phyloP scores from a whole-genome alignment of 2,888 invertebrate species.

The Eilema griseolum region DNA sequence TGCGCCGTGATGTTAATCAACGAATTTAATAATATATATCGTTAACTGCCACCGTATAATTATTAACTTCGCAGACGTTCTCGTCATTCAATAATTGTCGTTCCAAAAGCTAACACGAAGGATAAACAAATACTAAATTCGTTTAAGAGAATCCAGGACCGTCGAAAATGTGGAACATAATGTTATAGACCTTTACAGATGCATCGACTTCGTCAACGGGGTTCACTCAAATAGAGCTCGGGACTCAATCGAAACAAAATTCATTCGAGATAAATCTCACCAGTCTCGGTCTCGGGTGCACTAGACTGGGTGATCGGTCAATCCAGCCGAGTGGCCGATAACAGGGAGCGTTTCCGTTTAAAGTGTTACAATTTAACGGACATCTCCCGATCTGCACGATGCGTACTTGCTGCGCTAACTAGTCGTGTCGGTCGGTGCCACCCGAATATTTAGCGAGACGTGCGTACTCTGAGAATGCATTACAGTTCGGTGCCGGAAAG shows the following conservation, averaged over 20 bases:
- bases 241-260: neutral
- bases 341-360: no score
- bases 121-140: neutral
- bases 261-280: neutral
- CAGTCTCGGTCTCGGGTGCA: neutral
- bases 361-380: no score
- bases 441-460: no score
- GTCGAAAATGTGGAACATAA: neutral
- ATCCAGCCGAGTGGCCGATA: no score
- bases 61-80: constrained; percentile 1
- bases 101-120: neutral
- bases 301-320: neutral
- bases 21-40: neutral
- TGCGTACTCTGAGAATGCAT: no score
- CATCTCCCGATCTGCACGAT: no score
- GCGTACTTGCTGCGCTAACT: no score
- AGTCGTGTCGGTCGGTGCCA: no score
- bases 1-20: neutral
- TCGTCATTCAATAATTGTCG: neutral
- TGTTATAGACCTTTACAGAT: neutral
- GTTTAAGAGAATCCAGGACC: neutral
- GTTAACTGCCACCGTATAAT: neutral
- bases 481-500: no score
- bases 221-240: neutral
- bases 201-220: neutral